Percentiles rank a stretch among this genome's conserved stretches.
phyloP scores from a whole-genome alignment of 2,797 vertebrate genomes.

The Ciconia nigra region DNA sequence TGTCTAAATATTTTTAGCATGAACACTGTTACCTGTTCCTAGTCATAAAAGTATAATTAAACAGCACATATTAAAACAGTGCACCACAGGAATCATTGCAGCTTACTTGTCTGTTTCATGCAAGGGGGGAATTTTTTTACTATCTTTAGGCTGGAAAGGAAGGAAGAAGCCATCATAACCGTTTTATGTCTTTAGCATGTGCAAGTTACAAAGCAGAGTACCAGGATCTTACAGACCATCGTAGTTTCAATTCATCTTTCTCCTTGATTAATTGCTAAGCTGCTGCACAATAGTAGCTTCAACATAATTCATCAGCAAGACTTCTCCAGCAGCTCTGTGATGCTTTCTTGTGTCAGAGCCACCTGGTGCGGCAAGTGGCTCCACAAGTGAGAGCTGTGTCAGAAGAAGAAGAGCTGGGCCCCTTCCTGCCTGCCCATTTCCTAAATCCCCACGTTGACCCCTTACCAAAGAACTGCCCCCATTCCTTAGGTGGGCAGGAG shows the following conservation, averaged over 20 bases:
- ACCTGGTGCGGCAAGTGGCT: neutral
- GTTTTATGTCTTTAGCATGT: slow-evolving; percentile 7
- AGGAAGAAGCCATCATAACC: neutral
- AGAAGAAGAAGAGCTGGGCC: neutral
- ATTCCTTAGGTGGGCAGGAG: neutral
- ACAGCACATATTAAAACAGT: neutral
- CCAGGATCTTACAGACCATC: neutral
- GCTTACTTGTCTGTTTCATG: neutral
- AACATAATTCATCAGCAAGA: slow-evolving; percentile 1
- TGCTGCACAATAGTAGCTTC: neutral
- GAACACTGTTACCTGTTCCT: slow-evolving; percentile 30
- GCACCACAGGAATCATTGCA: neutral
- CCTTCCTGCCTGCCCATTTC: neutral
- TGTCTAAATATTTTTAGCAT: slow-evolving; percentile 39
- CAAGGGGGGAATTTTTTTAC: neutral
- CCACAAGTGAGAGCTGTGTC: neutral
- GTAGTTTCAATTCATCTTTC: neutral
- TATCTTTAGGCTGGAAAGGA: neutral
- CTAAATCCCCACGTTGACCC: neutral
- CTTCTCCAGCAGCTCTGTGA: neutral
- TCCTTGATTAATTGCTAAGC: slow-evolving; percentile 32
- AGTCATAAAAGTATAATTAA: slow-evolving; percentile 41
- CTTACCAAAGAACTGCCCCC: neutral
- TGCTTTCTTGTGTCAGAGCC: neutral
- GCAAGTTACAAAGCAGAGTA: neutral